phyloP scores from a whole-genome alignment of 2,113 vertebrate species.

The Gallinago paraguaiae region DNA sequence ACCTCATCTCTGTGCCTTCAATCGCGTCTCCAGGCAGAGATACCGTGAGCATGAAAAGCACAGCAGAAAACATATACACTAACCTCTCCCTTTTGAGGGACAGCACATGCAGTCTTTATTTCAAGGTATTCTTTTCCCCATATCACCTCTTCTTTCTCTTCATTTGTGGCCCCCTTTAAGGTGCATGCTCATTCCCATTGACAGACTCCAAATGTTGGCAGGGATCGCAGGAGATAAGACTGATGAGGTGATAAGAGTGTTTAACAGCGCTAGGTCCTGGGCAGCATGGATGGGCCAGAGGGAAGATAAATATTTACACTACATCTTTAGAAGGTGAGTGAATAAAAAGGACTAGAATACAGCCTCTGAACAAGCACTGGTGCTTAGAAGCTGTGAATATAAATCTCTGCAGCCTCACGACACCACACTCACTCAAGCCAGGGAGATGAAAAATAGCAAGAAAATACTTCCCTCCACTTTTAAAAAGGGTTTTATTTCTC shows the following conservation, averaged over 20 bases:
- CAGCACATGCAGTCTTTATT: not conserved
- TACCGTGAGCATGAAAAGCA: not conserved
- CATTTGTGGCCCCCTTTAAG: not conserved
- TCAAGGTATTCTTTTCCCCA: not conserved
- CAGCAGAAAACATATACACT: not conserved
- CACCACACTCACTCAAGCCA: conserved; percentile 50
- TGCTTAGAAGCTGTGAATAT: conserved; percentile 48
- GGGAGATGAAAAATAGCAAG: conserved; percentile 63
- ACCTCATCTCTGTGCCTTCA: not conserved
- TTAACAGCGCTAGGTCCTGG: conserved; percentile 20
- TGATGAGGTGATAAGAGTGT: conserved; percentile 48
- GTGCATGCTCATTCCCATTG: not conserved
- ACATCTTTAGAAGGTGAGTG: conserved; percentile 44
- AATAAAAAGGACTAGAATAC: conserved; percentile 50
- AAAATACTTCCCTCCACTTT: conserved; percentile 50
- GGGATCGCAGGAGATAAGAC: conserved; percentile 39
- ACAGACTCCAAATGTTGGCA: not conserved
- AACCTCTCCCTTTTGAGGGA: not conserved
- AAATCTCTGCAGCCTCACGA: conserved; percentile 35
- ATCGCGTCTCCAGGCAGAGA: not conserved
- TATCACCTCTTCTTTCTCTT: not conserved
- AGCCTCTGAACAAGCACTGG: conserved; percentile 10
- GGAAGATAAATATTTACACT: conserved; percentile 66
- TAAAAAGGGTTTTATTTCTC: conserved; percentile 59
- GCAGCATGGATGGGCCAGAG: not conserved